These are phyloP conservation scores for Bombycilla garrulus DNA, from an alignment of 2,113 vertebrate genomes.

Conservation along the genomic window DNA sequence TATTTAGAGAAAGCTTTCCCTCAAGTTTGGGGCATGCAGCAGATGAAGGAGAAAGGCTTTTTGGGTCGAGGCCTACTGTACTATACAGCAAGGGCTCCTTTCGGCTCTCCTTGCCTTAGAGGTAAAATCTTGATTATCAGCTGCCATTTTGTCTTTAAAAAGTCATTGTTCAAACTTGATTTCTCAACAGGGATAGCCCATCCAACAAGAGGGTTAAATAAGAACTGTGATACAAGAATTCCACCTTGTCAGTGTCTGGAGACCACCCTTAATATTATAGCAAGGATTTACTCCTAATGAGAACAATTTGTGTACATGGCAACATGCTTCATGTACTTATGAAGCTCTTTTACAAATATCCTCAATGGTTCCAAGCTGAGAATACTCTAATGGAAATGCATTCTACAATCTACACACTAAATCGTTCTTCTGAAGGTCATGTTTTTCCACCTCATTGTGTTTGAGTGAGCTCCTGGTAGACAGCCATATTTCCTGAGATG, in stretches of 20 bases:
- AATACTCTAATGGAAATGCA: constrained; percentile 19
- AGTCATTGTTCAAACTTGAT: background rate
- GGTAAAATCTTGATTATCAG: background rate
- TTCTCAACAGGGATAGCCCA: background rate
- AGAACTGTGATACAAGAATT: background rate
- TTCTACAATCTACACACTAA: constrained; percentile 36
- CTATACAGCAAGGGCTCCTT: background rate
- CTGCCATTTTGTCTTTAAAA: background rate
- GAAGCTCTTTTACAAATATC: background rate
- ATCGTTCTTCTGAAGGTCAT: constrained; percentile 56
- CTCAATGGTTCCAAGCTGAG: background rate
- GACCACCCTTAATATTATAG: background rate
- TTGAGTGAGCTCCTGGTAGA: constrained; percentile 43
- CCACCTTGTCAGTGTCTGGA: background rate
- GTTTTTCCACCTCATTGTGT: constrained; percentile 61
- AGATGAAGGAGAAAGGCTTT: background rate
- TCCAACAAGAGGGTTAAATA: background rate
- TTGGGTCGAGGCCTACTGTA: background rate
- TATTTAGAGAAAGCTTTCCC: background rate
- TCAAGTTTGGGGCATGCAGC: background rate
- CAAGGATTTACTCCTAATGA: background rate
- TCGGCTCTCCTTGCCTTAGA: background rate
- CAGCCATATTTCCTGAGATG: constrained; percentile 37
- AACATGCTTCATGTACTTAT: background rate
- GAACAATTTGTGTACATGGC: background rate